Conservation (phyloP, 2,113 vertebrate species). For the Strix aluco region DNA sequence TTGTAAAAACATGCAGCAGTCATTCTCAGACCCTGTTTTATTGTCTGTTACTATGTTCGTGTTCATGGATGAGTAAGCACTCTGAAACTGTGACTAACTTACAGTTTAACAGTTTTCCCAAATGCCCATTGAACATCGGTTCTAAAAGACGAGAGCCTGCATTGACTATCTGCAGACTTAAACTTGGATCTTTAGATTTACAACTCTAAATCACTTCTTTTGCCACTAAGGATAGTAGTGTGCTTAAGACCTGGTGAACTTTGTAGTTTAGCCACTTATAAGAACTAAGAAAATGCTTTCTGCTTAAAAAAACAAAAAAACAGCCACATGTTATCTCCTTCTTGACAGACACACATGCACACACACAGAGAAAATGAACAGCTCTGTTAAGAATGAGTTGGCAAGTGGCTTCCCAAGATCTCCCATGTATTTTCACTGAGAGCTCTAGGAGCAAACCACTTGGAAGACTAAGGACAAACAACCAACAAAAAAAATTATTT, state of each 20-base stretch:
- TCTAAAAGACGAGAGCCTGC: not conserved
- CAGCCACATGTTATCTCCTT: not conserved
- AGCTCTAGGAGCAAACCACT: not conserved
- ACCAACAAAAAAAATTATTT: not conserved
- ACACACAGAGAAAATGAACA: not conserved
- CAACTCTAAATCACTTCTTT: not conserved
- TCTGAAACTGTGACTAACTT: slow-evolving; percentile 8
- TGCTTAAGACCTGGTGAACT: not conserved
- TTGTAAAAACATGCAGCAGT: not conserved
- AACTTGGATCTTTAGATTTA: not conserved
- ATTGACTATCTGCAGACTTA: not conserved
- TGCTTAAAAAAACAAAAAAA: not conserved
- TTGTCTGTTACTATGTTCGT: not conserved
- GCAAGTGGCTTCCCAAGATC: not conserved
- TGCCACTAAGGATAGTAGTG: not conserved
- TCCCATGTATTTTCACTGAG: not conserved
- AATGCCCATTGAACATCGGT: not conserved
- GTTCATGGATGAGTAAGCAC: not conserved
- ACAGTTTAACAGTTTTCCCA: not conserved
- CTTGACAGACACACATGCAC: not conserved
- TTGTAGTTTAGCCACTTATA: not conserved
- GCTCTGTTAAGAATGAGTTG: not conserved
- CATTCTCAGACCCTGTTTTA: slow-evolving; percentile 3
- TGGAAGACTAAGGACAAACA: not conserved
- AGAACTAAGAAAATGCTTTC: not conserved